These are phyloP conservation scores for Burhinus oedicnemus DNA, from an alignment of 2,113 vertebrate genomes.

Conservation along the genomic window DNA sequence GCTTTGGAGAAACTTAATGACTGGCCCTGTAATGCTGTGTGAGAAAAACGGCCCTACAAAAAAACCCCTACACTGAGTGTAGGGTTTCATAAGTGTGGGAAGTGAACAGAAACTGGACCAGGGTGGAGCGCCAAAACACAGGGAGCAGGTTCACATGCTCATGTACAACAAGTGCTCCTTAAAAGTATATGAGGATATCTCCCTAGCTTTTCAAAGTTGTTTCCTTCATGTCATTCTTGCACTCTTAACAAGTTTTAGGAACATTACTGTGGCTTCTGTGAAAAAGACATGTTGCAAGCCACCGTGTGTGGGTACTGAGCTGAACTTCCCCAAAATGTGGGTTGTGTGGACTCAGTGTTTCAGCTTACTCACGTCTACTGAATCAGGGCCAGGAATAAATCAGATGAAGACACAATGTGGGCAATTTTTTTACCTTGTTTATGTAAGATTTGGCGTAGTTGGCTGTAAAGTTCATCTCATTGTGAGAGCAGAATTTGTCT, in stretches of 20 bases:
- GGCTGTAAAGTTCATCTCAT: neutral
- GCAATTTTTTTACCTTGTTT: constrained; percentile 5
- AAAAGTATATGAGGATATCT: neutral
- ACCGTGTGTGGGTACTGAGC: neutral
- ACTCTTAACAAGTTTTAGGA: neutral
- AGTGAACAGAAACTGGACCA: neutral
- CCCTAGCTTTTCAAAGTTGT: neutral
- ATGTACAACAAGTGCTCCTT: neutral
- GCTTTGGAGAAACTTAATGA: neutral
- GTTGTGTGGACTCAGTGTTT: neutral
- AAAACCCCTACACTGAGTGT: neutral
- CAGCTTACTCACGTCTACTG: neutral
- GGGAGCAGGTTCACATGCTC: neutral
- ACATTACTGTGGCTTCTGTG: neutral
- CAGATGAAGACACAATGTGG: neutral
- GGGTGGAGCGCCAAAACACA: neutral
- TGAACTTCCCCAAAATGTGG: constrained; percentile 1
- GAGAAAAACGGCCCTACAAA: neutral
- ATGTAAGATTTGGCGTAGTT: neutral
- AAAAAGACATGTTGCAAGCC: neutral
- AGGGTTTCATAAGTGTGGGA: neutral
- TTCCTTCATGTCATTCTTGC: neutral
- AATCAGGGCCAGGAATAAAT: neutral
- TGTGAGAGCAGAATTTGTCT: neutral
- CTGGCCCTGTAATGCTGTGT: neutral